These are phyloP conservation scores for Acanthococcus lagerstroemiae DNA, from an alignment of 2,888 invertebrate species.

Conservation along the genomic window DNA sequence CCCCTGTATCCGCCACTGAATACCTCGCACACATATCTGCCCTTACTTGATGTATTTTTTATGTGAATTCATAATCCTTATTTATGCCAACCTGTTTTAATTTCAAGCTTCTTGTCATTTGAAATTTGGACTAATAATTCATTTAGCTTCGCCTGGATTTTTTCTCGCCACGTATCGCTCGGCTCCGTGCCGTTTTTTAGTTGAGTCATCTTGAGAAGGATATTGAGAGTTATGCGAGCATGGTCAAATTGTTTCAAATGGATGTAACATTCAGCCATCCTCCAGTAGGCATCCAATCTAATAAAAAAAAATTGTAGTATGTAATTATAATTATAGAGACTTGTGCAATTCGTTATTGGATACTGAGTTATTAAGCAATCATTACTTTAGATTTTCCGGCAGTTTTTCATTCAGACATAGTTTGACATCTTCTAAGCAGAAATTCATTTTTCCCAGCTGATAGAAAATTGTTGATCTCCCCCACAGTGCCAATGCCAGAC, in stretches of 20 bases:
- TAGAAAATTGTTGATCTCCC: constrained; percentile 56
- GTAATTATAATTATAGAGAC: too few species aligned
- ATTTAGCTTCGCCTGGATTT: constrained; percentile 17
- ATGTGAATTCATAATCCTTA: too few species aligned
- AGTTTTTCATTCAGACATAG: constrained; percentile 54
- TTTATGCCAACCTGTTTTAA: too few species aligned
- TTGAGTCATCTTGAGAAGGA: constrained; percentile 50
- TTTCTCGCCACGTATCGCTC: constrained; percentile 19
- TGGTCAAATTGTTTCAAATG: constrained; percentile 51
- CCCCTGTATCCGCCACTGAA: too few species aligned
- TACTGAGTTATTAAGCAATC: neutral
- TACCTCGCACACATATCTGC: too few species aligned
- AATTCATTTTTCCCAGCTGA: constrained; percentile 47
- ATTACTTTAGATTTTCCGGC: constrained; percentile 45
- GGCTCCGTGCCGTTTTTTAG: neutral
- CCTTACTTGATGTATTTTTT: too few species aligned
- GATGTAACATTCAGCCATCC: constrained; percentile 59
- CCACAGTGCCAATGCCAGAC: constrained; percentile 51
- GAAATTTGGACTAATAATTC: neutral
- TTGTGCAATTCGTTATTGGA: too few species aligned
- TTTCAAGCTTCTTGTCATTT: too few species aligned
- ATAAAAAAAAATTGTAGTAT: too few species aligned
- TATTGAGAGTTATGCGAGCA: constrained; percentile 54
- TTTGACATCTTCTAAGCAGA: constrained; percentile 58
- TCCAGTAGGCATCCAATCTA: constrained; percentile 57